Base-by-base conservation (phyloP, 2,113 vertebrate species). In the Prochilodus magdalenae region DNA sequence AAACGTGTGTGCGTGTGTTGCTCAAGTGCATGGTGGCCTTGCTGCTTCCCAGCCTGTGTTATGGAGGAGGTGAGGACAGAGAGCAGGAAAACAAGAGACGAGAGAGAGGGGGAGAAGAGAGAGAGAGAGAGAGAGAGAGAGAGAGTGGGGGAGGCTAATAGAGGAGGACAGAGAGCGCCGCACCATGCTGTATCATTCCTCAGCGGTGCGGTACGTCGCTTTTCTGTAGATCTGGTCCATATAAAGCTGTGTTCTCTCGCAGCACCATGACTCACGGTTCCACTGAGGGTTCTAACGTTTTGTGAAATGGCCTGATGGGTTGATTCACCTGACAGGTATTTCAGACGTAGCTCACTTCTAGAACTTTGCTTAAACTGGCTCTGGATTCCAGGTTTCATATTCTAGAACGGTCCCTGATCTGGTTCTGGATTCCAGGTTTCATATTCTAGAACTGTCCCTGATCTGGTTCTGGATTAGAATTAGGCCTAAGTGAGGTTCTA, bases 41-140 rank as follows among this genome's bases (percentile, higher is more conserved):
- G 89, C 89, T 90, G 87, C 89, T 88, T 89, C 85, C 67, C 81
- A 89, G 89, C 88, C 78, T 90, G 88, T 89, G 73, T 77, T 85
- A 85, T 79, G 80, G 83, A 85, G 87, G 84, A 82, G 85, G 86
- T 79, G 88, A 91, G 89, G 87, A 91, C 82, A 76, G 69, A 77
- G 73, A 88, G 55, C 70, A 72, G 77, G 44, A 77, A 77, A 83
- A 80, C 73, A 77, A 73, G 66, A 66, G 73, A 83, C 62, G 33
- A 74, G 62, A 44, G 72, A 86, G 67, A 74, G 75, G 53, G 59
- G 71, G 63, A 57, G 73, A 82, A 55, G 4, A 33, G n/a, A 13
- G 71, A 33, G 60, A 66, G 76, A 66, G 49, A 65, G 40, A 44
- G n/a, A 55, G 20, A 63, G 29, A 59, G 49, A 71, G 15, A 51